These are phyloP conservation scores for Cheilosia vernalis DNA, from an alignment of 2,888 invertebrate genomes.

Conservation along the genomic window DNA sequence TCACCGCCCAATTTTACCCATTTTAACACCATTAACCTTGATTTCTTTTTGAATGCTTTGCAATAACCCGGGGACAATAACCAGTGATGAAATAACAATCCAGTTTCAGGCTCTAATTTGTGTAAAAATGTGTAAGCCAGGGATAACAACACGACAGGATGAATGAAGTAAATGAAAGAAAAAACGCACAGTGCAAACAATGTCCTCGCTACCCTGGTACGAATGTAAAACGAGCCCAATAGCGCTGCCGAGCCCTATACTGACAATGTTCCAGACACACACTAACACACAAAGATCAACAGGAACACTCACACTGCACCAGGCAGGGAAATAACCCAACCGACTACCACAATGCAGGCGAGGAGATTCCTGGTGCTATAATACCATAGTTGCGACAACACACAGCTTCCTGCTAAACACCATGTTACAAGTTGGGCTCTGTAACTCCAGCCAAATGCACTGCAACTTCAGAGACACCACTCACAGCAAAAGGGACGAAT, in stretches of 20 bases:
- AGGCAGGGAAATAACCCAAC: slow-evolving; percentile 11
- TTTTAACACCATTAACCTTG: slow-evolving; percentile 77
- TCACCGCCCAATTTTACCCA: slow-evolving; percentile 74
- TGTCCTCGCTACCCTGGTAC: slow-evolving; percentile 31
- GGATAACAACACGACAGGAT: slow-evolving; percentile 49
- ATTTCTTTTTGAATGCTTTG: slow-evolving; percentile 77
- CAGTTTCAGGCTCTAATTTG: slow-evolving; percentile 74
- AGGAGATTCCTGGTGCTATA: slow-evolving; percentile 70
- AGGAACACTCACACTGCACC: slow-evolving; percentile 44
- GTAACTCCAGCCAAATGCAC: slow-evolving; percentile 36
- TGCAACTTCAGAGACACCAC: slow-evolving; percentile 52
- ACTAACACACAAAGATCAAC: slow-evolving; percentile 15
- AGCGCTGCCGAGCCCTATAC: slow-evolving; percentile 18
- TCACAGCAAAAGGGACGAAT: slow-evolving; percentile 72
- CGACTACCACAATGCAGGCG: slow-evolving; percentile 46
- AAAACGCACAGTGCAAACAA: slow-evolving; percentile 53
- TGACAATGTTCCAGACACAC: slow-evolving; percentile 25
- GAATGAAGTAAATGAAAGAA: slow-evolving; percentile 21
- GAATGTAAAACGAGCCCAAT: slow-evolving; percentile 66
- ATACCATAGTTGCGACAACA: slow-evolving; percentile 75
- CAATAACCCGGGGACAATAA: slow-evolving; percentile 77
- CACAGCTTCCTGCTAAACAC: slow-evolving; percentile 63
- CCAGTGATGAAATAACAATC: slow-evolving; percentile 75
- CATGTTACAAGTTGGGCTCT: slow-evolving; percentile 46
- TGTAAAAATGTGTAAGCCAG: slow-evolving; percentile 58